A percentile compares a stretch with the other conserved stretches of the same genome.
Evolutionary conservation across 2,888 invertebrate species (phyloP).

Genomic region (Phaonia tiefii): DNA sequence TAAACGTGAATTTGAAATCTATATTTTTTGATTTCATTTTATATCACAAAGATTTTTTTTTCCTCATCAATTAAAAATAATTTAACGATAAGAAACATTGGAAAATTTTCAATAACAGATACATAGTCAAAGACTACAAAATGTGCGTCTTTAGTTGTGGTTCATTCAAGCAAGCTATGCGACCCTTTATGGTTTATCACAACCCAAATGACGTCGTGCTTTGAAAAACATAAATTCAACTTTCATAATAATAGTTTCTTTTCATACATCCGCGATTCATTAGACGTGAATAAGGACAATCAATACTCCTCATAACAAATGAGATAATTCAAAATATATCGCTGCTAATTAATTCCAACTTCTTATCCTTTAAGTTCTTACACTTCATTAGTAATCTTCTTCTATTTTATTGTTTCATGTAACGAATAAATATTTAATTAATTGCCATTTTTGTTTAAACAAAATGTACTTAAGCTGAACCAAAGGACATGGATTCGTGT

Average conservation of each 20-base stretch:
- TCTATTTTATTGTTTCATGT: slow-evolving; percentile 20
- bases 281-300: neutral
- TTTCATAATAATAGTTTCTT: slow-evolving; percentile 13
- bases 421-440: slow-evolving; percentile 62
- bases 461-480: slow-evolving; percentile 16
- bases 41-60: no score
- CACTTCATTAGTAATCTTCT: slow-evolving; percentile 62
- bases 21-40: no score
- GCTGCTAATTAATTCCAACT: slow-evolving; percentile 33
- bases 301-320: slow-evolving; percentile 24
- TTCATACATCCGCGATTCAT: slow-evolving; percentile 1
- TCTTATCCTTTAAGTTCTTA: slow-evolving; percentile 48
- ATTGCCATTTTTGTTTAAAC: slow-evolving; percentile 62
- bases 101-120: no score
- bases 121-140: no score
- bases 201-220: slow-evolving; percentile 1
- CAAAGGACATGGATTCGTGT: slow-evolving; percentile 13
- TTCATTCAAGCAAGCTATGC: no score
- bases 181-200: slow-evolving; percentile 22
- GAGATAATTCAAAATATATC: slow-evolving; percentile 25
- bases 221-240: neutral
- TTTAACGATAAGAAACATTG: no score
- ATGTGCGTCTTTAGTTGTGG: no score
- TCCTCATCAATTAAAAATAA: no score
- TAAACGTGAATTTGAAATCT: no score